Conservation (phyloP, 2,113 vertebrate species). For the Mirounga angustirostris region DNA sequence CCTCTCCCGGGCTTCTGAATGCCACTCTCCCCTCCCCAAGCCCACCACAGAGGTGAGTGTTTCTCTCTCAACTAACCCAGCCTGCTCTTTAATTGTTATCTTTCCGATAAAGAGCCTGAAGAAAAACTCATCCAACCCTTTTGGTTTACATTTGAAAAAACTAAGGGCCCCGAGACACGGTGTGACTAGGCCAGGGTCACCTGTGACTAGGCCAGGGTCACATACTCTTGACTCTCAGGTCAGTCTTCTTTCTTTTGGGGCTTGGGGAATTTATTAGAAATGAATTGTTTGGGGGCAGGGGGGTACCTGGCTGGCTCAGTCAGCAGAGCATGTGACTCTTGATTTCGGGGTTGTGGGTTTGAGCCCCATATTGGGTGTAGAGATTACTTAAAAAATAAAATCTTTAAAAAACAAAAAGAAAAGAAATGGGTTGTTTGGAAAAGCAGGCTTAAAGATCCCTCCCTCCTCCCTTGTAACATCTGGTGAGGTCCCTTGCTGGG, state of each 20-base stretch:
- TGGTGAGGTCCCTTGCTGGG: not conserved
- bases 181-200: not conserved
- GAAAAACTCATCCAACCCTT: not conserved
- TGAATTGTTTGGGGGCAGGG: not conserved
- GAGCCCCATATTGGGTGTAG: not conserved
- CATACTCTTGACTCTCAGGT: not conserved
- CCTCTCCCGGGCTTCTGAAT: not conserved
- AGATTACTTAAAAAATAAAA: not conserved
- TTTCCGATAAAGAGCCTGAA: conserved; percentile 21
- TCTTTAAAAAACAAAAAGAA: not conserved
- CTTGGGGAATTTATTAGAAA: conserved; percentile 6
- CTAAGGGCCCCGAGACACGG: not conserved
- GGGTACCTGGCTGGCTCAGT: not conserved
- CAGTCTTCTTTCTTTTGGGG: not conserved
- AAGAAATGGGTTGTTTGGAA: not conserved
- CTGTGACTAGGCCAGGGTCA: not conserved
- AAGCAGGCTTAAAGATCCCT: not conserved
- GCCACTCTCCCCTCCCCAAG: not conserved
- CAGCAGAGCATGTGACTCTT: not conserved
- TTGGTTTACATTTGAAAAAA: conserved; percentile 31
- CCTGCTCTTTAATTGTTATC: not conserved
- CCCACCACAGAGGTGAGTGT: not conserved
- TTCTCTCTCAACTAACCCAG: not conserved
- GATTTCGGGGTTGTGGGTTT: not conserved
- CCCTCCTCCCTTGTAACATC: not conserved